Percentiles rank a stretch among this genome's conserved stretches.
These are phyloP conservation scores for Petrophora chlorosata DNA, from an alignment of 2,888 invertebrate genomes.

Conservation along the genomic window DNA sequence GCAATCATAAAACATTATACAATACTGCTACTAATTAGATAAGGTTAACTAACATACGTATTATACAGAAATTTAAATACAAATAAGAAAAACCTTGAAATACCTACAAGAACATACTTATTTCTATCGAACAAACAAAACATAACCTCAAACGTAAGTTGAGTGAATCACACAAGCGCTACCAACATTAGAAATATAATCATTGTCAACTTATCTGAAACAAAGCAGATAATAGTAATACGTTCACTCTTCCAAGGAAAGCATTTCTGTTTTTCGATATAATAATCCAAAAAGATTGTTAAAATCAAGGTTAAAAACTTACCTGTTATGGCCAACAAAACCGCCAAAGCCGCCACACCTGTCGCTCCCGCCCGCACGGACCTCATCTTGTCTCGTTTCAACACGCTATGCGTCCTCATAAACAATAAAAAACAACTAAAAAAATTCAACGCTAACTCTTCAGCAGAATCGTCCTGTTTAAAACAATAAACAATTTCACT, in stretches of 20 bases:
- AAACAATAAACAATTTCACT: slow-evolving; percentile 76
- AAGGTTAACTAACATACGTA: not conserved
- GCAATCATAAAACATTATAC: no score
- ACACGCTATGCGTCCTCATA: slow-evolving; percentile 64
- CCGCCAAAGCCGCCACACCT: slow-evolving; percentile 77
- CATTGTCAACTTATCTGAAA: not conserved
- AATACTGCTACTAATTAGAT: not conserved
- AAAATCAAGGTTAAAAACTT: slow-evolving; percentile 48
- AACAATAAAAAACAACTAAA: slow-evolving; percentile 67
- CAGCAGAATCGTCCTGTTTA: slow-evolving; percentile 63
- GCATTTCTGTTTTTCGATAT: not conserved
- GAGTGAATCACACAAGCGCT: slow-evolving; percentile 24
- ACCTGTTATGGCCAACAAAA: slow-evolving; percentile 78
- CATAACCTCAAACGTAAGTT: slow-evolving; percentile 19
- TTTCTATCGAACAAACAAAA: not conserved
- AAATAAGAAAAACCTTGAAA: slow-evolving; percentile 17
- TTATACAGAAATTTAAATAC: slow-evolving; percentile 3
- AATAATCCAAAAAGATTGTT: slow-evolving; percentile 15
- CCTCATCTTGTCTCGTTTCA: slow-evolving; percentile 79
- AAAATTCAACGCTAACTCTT: slow-evolving; percentile 58
- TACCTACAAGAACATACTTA: slow-evolving; percentile 1
- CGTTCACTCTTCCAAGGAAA: not conserved
- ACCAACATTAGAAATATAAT: slow-evolving; percentile 45
- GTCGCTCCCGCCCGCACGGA: slow-evolving; percentile 69
- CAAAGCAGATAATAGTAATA: not conserved